Base-by-base conservation (phyloP, 2,797 vertebrate genomes). In the Gallirallus australis region DNA sequence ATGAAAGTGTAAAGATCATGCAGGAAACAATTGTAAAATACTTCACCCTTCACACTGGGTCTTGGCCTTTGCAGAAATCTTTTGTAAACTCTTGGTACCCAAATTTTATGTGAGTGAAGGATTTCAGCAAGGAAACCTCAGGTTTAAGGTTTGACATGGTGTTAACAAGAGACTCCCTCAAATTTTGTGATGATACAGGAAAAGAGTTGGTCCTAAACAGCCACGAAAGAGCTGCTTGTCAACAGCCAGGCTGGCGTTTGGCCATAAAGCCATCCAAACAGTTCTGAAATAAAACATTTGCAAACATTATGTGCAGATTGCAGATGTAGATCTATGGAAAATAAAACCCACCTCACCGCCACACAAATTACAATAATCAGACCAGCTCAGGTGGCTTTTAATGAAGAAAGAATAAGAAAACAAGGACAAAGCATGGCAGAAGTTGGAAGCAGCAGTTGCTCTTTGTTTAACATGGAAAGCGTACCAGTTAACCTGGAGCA, bases 111-210 rank as follows among this genome's bases (percentile, higher is more conserved):
- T 1, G 28, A 39, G 64, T 45, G 70, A 94, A 86, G 57, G 16
- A 89, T 91, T 80, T 37, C 59, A 65, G 50, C 45, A 40, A 45
- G 70, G 45, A 86, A 92, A 84, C 89, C 80, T 69, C 73, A 47
- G 77, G 54, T 37, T 94, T 79, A 23, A 73, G 61, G 24, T 47
- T 31, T 90, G 92, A 89, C 60, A 33, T 21, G 56, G 35, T 91
- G 79, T 78, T 87, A 95, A 93, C 79, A 78, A 64, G 57, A 93
- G 40, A 33, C 53, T 77, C 75, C 86, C 89, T 90, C 82, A 93
- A 30, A 64, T 86, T 77, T 54, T 56, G 81, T 53, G 63, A 45
- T 82, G 84, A 47, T 77, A 79, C 52, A 50, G 42, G 42, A 73
- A 78, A 89, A 40, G 76, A 42, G 48, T 68, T 66, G 91, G 81